These are phyloP conservation scores for Pilophorus perplexus DNA, from an alignment of 2,888 invertebrate species.

Conservation along the genomic window DNA sequence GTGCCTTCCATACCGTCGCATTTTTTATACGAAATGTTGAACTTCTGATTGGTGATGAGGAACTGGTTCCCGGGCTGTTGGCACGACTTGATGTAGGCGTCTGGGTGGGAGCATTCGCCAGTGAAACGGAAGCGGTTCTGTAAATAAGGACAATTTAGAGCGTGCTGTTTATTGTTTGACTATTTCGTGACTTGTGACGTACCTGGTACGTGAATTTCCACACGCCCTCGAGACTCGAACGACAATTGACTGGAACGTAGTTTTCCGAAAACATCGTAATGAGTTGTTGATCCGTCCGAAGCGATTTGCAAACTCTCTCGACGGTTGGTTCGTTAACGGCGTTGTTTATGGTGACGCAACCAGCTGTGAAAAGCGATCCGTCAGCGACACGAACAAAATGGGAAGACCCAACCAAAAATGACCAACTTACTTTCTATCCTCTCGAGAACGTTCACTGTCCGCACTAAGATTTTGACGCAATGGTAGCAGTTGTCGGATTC, in stretches of 20 bases:
- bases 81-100: slow-evolving; percentile 87
- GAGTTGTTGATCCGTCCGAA: slow-evolving; percentile 75
- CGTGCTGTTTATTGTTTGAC: too few species aligned
- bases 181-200: too few species aligned
- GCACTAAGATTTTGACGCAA: slow-evolving; percentile 78
- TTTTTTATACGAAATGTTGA: slow-evolving; percentile 88
- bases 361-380: slow-evolving; percentile 56
- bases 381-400: background rate
- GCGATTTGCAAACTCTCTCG: slow-evolving; percentile 67
- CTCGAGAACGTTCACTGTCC: slow-evolving; percentile 84
- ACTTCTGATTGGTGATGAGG: slow-evolving; percentile 93
- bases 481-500: slow-evolving; percentile 66
- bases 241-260: slow-evolving; percentile 84
- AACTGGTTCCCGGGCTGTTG: slow-evolving; percentile 95
- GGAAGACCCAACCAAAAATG: background rate
- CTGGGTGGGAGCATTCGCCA: slow-evolving; percentile 85
- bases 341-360: slow-evolving; percentile 66
- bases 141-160: slow-evolving; percentile 50
- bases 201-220: slow-evolving; percentile 90
- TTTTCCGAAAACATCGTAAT: slow-evolving; percentile 86
- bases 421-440: slow-evolving; percentile 73
- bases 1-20: slow-evolving; percentile 88
- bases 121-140: slow-evolving; percentile 84
- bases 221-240: slow-evolving; percentile 91
- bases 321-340: slow-evolving; percentile 63